Evolutionary conservation across 2,888 invertebrate genomes (phyloP), one percentile per base, ranked within the genome.

Genomic region (Thereva nobilitata): DNA sequence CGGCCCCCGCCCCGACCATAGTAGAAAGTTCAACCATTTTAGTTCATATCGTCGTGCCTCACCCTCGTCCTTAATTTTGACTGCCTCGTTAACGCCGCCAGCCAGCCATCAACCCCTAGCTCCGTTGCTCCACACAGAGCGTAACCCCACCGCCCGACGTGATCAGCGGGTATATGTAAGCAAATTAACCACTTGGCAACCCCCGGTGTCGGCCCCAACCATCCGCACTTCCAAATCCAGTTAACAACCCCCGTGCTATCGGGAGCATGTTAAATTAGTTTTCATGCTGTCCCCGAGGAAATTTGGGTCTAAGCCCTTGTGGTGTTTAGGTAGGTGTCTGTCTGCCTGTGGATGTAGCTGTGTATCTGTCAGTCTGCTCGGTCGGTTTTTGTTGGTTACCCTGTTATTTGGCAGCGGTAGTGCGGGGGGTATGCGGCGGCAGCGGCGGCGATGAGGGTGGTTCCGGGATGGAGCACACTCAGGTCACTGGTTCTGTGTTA

Each of bases 141-240:
- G 10, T 23, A 23, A 23, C 23, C 23, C 23, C 23, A 23, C 23
- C 23, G 23, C 23, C 23, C 23, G 23, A 23, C 23, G 23, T 23
- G 23, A 23, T 23, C 23, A 23, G 23, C 23, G 35, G 54, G 54
- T 37, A 38, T 54, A 54, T 40, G 54, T 38, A 54, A 38, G 54
- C 54, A 54, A 54, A 54, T 54, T 54, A 54, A 38, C 54, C 54
- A 38, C 38, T 54, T 12, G 54, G 54, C 38, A 37, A 38, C 38
- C 40, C 23, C 23, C 23, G 23, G 23, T 23, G 23, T 23, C 23
- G 23, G 23, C 23, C 23, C 23, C 23, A 23, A 23, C 23, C 23
- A 23, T 23, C 23, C 23, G 23, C 23, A 23, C 23, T 23, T 38
- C 8, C 7, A 8, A 38, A 54, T 38, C 35, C 54, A 54, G 54